Percentiles rank a stretch among this genome's conserved stretches.
phyloP scores from a whole-genome alignment of 2,113 vertebrate species.

The Calypte anna region DNA sequence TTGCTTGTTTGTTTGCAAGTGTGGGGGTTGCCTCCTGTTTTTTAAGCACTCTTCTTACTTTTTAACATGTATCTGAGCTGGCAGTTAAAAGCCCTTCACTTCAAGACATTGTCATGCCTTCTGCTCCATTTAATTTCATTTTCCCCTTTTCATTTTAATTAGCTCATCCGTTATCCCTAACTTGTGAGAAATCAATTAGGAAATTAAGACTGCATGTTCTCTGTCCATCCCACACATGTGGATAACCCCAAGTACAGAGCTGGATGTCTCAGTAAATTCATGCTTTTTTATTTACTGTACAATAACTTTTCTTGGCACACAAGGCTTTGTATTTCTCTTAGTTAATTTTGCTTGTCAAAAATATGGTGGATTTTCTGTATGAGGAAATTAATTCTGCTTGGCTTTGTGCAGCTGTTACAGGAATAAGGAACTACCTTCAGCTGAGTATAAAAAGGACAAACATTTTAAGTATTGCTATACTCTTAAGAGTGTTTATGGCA shows the following conservation, averaged over 20 bases:
- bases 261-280: not conserved
- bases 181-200: not conserved
- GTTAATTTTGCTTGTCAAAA: not conserved
- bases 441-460: not conserved
- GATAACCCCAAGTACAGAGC: not conserved
- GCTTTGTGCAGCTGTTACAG: fast-evolving
- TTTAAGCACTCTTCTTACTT: not conserved
- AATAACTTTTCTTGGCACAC: not conserved
- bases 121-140: not conserved
- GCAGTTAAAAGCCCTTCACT: not conserved
- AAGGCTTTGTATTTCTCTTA: not conserved
- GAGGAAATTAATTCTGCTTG: not conserved
- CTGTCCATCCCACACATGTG: not conserved
- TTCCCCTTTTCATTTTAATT: not conserved
- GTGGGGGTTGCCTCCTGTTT: not conserved
- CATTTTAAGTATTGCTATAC: not conserved
- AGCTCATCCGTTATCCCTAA: not conserved
- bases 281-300: not conserved
- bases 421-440: not conserved
- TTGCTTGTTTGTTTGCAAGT: too few relatives aligned
- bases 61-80: not conserved
- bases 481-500: not conserved
- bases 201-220: not conserved
- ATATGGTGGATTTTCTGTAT: not conserved
- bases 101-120: not conserved